Conservation (phyloP, 2,888 invertebrate species). For the Orthosia cruda region DNA sequence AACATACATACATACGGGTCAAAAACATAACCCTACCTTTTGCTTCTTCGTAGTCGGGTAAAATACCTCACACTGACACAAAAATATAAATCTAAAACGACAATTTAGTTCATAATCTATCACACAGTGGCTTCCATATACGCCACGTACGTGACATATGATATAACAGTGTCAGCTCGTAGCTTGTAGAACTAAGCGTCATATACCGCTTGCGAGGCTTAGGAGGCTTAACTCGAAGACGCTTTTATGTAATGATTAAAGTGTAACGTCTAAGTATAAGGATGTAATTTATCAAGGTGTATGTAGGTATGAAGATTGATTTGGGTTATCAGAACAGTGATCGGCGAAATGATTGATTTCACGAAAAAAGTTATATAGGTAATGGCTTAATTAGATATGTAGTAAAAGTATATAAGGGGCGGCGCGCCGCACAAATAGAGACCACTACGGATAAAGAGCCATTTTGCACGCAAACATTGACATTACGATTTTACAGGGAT, state of each 20-base stretch:
- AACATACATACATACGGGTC: no score
- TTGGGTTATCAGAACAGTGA: not conserved
- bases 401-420: no score
- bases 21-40: no score
- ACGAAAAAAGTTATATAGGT: no score
- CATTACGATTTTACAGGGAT: no score
- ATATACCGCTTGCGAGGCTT: conserved; percentile 45
- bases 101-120: conserved; percentile 48
- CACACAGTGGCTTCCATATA: conserved; percentile 43
- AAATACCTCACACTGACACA: not conserved
- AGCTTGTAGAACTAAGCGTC: conserved; percentile 45
- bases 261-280: conserved; percentile 20
- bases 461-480: no score
- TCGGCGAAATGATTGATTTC: not conserved
- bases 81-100: conserved; percentile 46
- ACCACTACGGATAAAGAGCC: no score
- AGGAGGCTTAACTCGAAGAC: conserved; percentile 50
- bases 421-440: no score
- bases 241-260: conserved; percentile 56
- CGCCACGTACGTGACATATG: conserved; percentile 38
- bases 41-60: no score
- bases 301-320: conserved; percentile 6
- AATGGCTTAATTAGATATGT: no score
- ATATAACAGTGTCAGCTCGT: conserved; percentile 35
- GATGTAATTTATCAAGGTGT: conserved; percentile 23